These are phyloP conservation scores for Gallinago stenura DNA, from an alignment of 2,797 vertebrate species.

Conservation along the genomic window DNA sequence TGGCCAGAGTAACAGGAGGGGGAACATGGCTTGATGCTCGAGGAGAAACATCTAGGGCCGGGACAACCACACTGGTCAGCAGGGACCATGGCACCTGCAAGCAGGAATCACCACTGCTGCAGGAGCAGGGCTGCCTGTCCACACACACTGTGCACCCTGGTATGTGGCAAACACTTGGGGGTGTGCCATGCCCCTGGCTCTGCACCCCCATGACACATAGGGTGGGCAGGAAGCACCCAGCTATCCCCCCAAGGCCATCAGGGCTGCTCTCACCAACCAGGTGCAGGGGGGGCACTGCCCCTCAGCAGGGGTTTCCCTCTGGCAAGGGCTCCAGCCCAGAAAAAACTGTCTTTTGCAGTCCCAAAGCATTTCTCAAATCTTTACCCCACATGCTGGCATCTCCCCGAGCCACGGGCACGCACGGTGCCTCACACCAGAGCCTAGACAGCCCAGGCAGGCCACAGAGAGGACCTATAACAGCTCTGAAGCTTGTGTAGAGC, in stretches of 20 bases:
- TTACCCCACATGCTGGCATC: not conserved
- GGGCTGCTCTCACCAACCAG: not conserved
- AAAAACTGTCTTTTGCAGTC: too few species aligned
- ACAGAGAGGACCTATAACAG: not conserved
- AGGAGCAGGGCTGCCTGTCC: not conserved
- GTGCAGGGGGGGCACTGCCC: not conserved
- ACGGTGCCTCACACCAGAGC: not conserved
- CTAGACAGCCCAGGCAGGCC: not conserved
- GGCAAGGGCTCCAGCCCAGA: not conserved
- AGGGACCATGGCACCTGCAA: not conserved
- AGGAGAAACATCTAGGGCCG: not conserved
- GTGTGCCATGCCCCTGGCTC: not conserved
- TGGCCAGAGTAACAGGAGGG: not conserved
- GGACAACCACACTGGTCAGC: not conserved
- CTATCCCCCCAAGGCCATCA: not conserved
- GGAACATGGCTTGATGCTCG: not conserved
- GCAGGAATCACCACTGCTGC: not conserved
- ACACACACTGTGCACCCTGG: too few species aligned
- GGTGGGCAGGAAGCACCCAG: not conserved
- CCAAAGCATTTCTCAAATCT: too few species aligned
- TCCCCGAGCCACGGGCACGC: not conserved
- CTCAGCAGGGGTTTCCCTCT: not conserved
- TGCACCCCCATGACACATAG: not conserved
- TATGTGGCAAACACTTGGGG: accelerated
- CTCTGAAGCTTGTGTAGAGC: not conserved